These are phyloP conservation scores for Morelia viridis DNA, from an alignment of 2,797 vertebrate genomes.

Conservation along the genomic window DNA sequence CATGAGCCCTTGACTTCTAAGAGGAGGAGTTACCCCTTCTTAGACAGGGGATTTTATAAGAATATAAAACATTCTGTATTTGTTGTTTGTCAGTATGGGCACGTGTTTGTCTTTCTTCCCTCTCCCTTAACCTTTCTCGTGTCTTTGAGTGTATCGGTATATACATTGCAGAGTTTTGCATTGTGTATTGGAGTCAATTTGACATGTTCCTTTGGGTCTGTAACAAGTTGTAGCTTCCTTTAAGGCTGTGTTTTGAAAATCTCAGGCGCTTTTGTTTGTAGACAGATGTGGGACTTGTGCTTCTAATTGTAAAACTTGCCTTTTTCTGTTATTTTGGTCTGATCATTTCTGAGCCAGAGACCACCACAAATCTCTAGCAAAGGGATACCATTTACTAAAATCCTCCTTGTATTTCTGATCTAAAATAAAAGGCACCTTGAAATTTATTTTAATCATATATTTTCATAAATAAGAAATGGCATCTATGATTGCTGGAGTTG, in stretches of 20 bases:
- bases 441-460: not conserved
- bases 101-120: not conserved
- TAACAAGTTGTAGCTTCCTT: not conserved
- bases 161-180: constrained; percentile 25
- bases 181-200: constrained; percentile 3
- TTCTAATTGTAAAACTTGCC: constrained; percentile 11
- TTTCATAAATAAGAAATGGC: not conserved
- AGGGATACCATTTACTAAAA: not conserved
- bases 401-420: not conserved
- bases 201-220: not conserved
- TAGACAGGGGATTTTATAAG: constrained; percentile 20
- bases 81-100: constrained; percentile 43
- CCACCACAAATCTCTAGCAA: not conserved
- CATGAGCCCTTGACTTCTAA: constrained; percentile 66
- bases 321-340: not conserved
- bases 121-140: not conserved
- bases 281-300: not conserved
- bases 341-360: constrained; percentile 4
- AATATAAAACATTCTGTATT: constrained; percentile 35
- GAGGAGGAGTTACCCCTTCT: constrained; percentile 52
- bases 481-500: not conserved
- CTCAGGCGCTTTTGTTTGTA: constrained; percentile 17
- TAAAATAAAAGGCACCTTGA: not conserved
- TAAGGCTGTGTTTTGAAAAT: constrained; percentile 30
- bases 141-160: constrained; percentile 30